These are phyloP conservation scores for Nowickia ferox DNA, from an alignment of 2,888 invertebrate species.

Conservation along the genomic window DNA sequence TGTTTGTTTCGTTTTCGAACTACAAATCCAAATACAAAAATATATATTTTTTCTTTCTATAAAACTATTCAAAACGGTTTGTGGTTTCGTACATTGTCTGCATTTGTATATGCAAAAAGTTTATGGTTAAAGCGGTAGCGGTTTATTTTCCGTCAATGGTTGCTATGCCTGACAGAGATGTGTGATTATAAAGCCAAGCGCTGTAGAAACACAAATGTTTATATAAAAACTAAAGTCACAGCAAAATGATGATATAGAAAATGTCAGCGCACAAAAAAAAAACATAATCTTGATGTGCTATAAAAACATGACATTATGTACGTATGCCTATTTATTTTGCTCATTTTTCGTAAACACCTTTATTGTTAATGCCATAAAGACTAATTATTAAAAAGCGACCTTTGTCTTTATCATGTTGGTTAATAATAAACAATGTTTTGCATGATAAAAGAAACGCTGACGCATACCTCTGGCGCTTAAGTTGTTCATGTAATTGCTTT, in stretches of 20 bases:
- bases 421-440: slow-evolving; percentile 17
- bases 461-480: neutral
- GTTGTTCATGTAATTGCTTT: slow-evolving; percentile 8
- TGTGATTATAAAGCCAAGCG: slow-evolving; percentile 12
- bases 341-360: slow-evolving; percentile 16
- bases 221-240: slow-evolving; percentile 4
- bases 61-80: slow-evolving; percentile 18
- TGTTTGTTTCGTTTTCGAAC: neutral
- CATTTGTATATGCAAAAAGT: slow-evolving; percentile 38
- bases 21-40: neutral
- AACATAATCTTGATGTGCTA: neutral
- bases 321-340: slow-evolving; percentile 17
- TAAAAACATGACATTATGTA: neutral
- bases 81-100: slow-evolving; percentile 43
- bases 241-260: neutral
- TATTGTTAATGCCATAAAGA: slow-evolving; percentile 5
- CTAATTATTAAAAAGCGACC: neutral
- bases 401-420: slow-evolving; percentile 25
- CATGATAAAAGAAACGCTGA: neutral
- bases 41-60: neutral
- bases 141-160: slow-evolving; percentile 47
- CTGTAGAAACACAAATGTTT: neutral
- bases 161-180: slow-evolving; percentile 19
- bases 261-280: neutral
- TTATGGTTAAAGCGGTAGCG: slow-evolving; percentile 36